Base-by-base conservation (phyloP, 1,140 invertebrate genomes). In the Drosophila quadrilineata region DNA sequence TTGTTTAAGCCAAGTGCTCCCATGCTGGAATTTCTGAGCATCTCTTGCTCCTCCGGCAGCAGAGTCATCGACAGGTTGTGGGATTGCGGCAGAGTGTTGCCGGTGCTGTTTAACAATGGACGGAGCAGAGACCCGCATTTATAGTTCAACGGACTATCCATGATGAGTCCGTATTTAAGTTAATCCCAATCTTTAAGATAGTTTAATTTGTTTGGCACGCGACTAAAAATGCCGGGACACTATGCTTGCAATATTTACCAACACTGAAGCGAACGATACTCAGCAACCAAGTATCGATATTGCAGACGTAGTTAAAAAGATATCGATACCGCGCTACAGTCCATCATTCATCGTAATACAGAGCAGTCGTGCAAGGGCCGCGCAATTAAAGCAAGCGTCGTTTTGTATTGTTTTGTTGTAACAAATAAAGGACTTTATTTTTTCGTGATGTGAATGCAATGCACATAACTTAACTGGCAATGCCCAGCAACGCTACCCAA, bases 391-490 rank as follows among this genome's bases (percentile, higher is more conserved):
- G 49, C 54, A 60, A 67, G 64, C 64, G 58, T 67, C 75, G 65
- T 71, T 76, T 70, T 71, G n/a, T 63, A 59, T 72, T 77, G 43
- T 69, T 77, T 77, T 77, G 63, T 77, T 73, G 69, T 69, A 69
- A 68, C 62, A 52, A 58, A 63, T 38, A 48, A 54, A 57, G 45
- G 68, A 77, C 69, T 71, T 72, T 64, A 45, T 46, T 60, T 58
- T 54, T 41, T 38, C 26, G 50, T 58, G 76, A 75, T 63, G n/a
- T n/a, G n/a, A n/a, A n/a, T n/a, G 64, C 63, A 33, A 66, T 46
- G 28, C 31, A 29, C n/a, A 22, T 53, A 36, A 16, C 10, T 19
- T 12, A 33, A 50, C 45, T 60, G 56, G 56, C 45, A 16, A 21
- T 57, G 60, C n/a, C 40, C 6, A 60, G 57, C 12, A 38, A 43